Evolutionary conservation across 2,888 invertebrate species (phyloP), one percentile per base, ranked within the genome.

Genomic region (Balanococcus diminutus): DNA sequence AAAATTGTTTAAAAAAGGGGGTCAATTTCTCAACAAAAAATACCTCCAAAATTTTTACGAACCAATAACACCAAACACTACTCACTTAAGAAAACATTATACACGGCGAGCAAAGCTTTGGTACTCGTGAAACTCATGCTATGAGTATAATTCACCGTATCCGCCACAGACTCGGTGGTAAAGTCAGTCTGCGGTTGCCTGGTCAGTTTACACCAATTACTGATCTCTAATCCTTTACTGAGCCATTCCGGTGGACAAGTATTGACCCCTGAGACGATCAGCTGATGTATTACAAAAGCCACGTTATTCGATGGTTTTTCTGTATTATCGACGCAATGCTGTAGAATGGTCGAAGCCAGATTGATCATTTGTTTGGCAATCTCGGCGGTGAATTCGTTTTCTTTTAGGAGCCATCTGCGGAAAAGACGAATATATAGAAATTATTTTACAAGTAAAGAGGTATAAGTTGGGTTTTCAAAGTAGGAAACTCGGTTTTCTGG

Each of bases 161-260:
- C 32, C 2, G 67, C 0, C 14, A 36, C 56, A 1, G 19, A 67
- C 8, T 83, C 83, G 5, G 51, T 6, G 2, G 51, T 19, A n/a
- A 51, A 19, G 4, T 51, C 51, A 19, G 5, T 51, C 56, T 31
- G 39, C 22, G 56, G 8, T 28, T 25, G 61, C 4, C 14, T 3
- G 14, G 82, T 81, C n/a, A 86, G 28, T 86, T 86, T 81, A 28
- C 51, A 86, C 86, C 86, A 86, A 32, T 82, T 67, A 22, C 72
- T 81, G 5, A 86, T 67, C 28, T 86, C 86, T 2, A 86, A 22
- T 25, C 79, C 86, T 32, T 86, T 36, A 5, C 39, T 14, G 5
- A 75, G 32, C 32, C 75, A 75, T 8, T 75, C 32, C 4, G 82
- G 22, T 14, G 86, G 28, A 19, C 86, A 86, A 6, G 81, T 36